Evolutionary conservation across 2,113 vertebrate species (phyloP).

Genomic region (Oenanthe melanoleuca): DNA sequence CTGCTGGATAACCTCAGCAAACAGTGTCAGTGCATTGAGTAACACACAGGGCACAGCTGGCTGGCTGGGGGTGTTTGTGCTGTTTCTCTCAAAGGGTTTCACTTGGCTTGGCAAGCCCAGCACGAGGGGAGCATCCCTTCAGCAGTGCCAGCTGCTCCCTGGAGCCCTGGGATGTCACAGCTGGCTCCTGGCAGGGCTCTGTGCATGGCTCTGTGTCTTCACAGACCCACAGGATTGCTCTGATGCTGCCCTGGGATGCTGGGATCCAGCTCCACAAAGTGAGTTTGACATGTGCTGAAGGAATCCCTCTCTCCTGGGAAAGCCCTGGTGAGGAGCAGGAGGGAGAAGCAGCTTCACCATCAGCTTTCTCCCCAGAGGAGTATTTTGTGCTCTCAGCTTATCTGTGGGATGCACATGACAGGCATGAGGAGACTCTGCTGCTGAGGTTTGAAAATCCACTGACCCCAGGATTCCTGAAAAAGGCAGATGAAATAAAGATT

Average conservation of each 20-base stretch:
- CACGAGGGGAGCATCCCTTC: rapidly evolving
- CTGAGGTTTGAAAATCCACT: neutral
- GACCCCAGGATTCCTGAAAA: neutral
- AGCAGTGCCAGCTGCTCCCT: neutral
- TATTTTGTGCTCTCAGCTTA: neutral
- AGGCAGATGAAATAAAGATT: neutral
- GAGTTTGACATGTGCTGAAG: neutral
- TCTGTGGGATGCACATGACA: neutral
- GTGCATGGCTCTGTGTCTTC: neutral
- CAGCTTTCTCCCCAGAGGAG: neutral
- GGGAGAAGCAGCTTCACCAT: neutral
- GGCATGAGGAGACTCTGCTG: neutral
- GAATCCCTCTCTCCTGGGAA: neutral
- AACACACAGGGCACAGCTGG: neutral
- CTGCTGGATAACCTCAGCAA: neutral
- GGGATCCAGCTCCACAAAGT: neutral
- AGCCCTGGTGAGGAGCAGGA: neutral
- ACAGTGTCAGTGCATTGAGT: neutral
- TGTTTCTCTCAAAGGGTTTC: neutral
- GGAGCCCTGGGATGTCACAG: neutral
- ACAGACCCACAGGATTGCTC: neutral
- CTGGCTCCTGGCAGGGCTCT: neutral
- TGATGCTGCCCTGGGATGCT: neutral
- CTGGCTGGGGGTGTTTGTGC: neutral
- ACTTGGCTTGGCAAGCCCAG: neutral